Base-by-base conservation (phyloP, 2,888 invertebrate genomes). In the Dryocosmus kuriphilus region DNA sequence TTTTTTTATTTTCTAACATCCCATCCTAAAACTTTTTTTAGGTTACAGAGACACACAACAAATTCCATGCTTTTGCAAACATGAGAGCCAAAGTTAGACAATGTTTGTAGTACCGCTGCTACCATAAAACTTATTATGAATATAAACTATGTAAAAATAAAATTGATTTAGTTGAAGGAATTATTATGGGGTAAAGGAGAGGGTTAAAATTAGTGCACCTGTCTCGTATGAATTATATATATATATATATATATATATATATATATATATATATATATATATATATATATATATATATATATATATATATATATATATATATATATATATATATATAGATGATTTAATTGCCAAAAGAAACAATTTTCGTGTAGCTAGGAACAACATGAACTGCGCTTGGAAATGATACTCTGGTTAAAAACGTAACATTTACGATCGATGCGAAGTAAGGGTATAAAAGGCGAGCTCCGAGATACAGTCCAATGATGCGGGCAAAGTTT, bases 311-410 rank as follows among this genome's bases (percentile, higher is more conserved):
- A 81, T 81, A 79, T 81, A 83, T 81, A 78, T 80, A 81, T 81
- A 81, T 81, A 76, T 79, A 81, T 79, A 80, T 79, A 80, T 80
- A 79, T 77, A 77, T 81, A 82, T 79, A 79, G 78, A 82, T 84
- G 78, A 86, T 89, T 88, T 87, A 89, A 89, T 89, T 87, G 86
- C 86, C 86, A 87, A 88, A 89, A 89, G 85, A 88, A 89, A 89
- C 86, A 87, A 87, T 87, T 85, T 87, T 84, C 83, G 88, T 86
- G 86, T 87, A 89, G 85, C 88, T 89, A 89, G 90, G 89, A 89
- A 89, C 89, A 89, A 89, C 89, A 88, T 89, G 88, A 88, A 89
- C 88, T 86, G 87, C 88, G 87, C 85, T 88, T 86, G 84, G 83
- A 85, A 86, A 78, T 77, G 75, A 27, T 80, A 77, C 51, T 75